Evolutionary conservation across 2,113 vertebrate species (phyloP).

Genomic region (Osmerus mordax): DNA sequence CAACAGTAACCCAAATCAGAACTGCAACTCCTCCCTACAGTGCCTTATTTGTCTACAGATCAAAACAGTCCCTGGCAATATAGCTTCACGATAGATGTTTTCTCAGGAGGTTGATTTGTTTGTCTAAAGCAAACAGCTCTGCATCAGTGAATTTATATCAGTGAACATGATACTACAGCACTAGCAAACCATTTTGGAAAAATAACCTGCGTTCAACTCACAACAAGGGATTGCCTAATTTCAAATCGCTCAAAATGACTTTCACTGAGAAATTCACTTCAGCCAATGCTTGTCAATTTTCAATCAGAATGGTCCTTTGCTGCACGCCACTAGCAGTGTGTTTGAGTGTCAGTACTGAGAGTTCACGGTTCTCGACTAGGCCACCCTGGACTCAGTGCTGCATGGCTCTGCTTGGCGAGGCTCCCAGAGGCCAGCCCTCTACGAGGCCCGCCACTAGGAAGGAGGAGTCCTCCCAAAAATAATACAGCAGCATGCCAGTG

Average conservation of each 20-base stretch:
- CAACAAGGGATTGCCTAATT: too few species aligned
- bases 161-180: not conserved
- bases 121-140: not conserved
- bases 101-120: not conserved
- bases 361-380: not conserved
- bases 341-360: not conserved
- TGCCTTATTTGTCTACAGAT: not conserved
- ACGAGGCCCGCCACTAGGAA: conserved; percentile 73
- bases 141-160: not conserved
- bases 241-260: too few species aligned
- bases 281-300: too few species aligned
- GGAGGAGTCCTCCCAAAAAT: conserved; percentile 70
- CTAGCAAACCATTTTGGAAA: not conserved
- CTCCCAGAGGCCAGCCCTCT: conserved; percentile 66
- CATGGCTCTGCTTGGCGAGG: conserved; percentile 57
- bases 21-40: not conserved
- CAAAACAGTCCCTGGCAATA: not conserved
- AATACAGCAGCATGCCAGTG: conserved; percentile 60
- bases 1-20: not conserved
- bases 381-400: conserved; percentile 28
- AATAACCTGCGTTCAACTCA: not conserved
- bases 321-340: not conserved
- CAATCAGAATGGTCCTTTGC: not conserved
- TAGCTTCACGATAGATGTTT: not conserved
- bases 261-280: too few species aligned